A percentile compares a stretch with the other conserved stretches of the same genome.
phyloP scores from a whole-genome alignment of 1,140 invertebrate species.

The Episyrphus balteatus region DNA sequence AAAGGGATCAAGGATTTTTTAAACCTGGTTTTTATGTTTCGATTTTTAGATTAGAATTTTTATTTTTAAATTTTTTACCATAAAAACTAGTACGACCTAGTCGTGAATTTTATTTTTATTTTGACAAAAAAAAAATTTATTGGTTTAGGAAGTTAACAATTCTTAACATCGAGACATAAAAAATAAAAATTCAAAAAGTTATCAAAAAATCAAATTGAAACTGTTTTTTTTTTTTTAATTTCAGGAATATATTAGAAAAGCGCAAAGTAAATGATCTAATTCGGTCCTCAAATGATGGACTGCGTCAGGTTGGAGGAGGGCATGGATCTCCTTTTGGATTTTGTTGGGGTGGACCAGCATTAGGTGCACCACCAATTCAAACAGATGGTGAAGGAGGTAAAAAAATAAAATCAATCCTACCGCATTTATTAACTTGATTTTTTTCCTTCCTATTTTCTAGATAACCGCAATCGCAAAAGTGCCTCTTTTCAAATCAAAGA shows the following conservation, averaged over 20 bases:
- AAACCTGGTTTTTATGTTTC: no score
- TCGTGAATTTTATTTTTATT: no score
- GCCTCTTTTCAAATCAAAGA: constrained; percentile 39
- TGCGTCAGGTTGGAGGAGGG: constrained; percentile 7
- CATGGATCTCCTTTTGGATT: constrained; percentile 62
- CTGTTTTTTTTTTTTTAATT: neutral
- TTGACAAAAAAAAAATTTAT: no score
- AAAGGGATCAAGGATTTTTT: no score
- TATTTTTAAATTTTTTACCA: no score
- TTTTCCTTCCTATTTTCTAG: constrained; percentile 5
- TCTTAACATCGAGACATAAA: no score
- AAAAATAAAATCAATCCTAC: constrained; percentile 48
- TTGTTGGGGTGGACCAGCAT: constrained; percentile 76
- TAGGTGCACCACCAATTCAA: constrained; percentile 53
- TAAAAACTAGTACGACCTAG: no score
- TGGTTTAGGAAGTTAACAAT: no score
- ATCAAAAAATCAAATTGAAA: no score
- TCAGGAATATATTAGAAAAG: constrained; percentile 18
- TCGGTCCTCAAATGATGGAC: constrained; percentile 18
- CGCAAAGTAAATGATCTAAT: constrained; percentile 20
- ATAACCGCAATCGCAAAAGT: constrained; percentile 31
- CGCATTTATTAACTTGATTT: constrained; percentile 6
- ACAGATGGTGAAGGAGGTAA: constrained; percentile 74
- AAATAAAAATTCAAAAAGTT: no score
- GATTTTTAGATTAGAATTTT: no score